Evolutionary conservation across 2,797 vertebrate species (phyloP).

Genomic region (Pseudochromis fuscus): DNA sequence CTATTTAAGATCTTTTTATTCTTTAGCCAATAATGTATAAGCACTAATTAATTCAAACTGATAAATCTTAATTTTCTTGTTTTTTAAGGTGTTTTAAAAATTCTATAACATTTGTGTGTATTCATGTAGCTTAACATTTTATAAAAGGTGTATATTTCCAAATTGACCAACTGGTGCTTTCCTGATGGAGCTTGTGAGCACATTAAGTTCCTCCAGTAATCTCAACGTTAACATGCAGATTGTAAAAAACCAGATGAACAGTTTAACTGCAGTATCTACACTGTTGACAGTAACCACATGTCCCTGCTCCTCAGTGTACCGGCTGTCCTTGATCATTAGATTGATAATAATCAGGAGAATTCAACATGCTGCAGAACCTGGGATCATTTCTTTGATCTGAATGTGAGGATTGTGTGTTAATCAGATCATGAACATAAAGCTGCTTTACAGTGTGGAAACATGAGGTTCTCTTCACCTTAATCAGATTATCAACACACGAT

Average conservation of each 20-base stretch:
- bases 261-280: not conserved
- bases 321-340: slow-evolving; percentile 4
- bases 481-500: slow-evolving; percentile 3
- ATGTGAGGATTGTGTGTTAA: not conserved
- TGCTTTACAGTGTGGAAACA: too few relatives aligned
- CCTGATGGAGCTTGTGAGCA: not conserved
- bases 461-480: not conserved
- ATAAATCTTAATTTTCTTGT: too few relatives aligned
- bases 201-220: not conserved
- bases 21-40: too few relatives aligned
- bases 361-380: too few relatives aligned
- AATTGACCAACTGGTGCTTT: too few relatives aligned
- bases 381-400: not conserved
- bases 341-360: not conserved
- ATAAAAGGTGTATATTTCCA: too few relatives aligned
- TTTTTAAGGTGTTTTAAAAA: too few relatives aligned
- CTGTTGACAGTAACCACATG: not conserved
- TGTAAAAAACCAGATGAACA: not conserved
- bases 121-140: too few relatives aligned
- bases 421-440: not conserved
- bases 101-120: too few relatives aligned
- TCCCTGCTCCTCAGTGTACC: not conserved
- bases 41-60: too few relatives aligned
- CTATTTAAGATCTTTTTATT: too few relatives aligned
- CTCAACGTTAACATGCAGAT: not conserved